Conservation (phyloP, 2,797 vertebrate species). For the Lepus oiostolus region DNA sequence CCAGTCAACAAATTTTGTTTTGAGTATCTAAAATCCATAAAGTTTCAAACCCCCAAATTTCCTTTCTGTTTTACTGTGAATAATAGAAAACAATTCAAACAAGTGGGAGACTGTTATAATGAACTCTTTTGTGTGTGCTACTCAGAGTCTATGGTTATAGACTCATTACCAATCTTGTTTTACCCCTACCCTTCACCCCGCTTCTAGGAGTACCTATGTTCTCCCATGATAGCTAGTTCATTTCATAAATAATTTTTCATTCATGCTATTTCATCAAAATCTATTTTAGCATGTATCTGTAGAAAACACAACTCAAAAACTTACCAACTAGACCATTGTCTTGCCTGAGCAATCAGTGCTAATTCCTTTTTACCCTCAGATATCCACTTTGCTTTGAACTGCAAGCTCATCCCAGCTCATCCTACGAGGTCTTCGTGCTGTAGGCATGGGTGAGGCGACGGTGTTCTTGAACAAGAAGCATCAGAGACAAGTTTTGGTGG, state of each 20-base stretch:
- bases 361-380: not conserved
- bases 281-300: not conserved
- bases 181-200: not conserved
- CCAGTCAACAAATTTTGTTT: not conserved
- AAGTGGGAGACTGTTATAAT: not conserved
- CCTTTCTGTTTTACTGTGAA: not conserved
- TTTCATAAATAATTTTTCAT: not conserved
- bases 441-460: too few relatives aligned
- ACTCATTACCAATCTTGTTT: not conserved
- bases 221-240: not conserved
- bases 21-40: not conserved
- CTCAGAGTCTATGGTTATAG: not conserved
- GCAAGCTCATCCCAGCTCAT: too few relatives aligned
- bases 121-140: not conserved
- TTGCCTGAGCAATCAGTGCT: not conserved
- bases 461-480: too few relatives aligned
- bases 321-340: not conserved
- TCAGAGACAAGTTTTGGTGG: too few relatives aligned
- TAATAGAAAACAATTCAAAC: not conserved
- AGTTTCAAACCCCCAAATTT: not conserved
- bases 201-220: too few relatives aligned
- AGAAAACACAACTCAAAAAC: not conserved
- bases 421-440: too few relatives aligned
- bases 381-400: not conserved
- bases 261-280: not conserved